These are phyloP conservation scores for Trachythela sp. DNA, from an alignment of 64 coral and sea anemone species.

Conservation along the genomic window DNA sequence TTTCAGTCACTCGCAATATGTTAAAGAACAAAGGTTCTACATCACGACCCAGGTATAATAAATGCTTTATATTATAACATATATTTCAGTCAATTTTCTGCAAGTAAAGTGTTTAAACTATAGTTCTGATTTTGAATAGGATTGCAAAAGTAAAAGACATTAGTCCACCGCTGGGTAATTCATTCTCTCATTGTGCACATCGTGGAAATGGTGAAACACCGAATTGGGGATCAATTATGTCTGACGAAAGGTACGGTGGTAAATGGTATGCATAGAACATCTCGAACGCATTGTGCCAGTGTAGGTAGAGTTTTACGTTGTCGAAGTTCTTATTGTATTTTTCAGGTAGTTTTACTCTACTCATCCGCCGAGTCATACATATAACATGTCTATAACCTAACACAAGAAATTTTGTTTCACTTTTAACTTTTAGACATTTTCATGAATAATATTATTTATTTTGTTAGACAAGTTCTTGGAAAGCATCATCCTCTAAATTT, in stretches of 20 bases:
- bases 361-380: too few relatives aligned
- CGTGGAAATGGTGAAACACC: neutral
- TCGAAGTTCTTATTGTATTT: too few relatives aligned
- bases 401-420: neutral
- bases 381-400: neutral
- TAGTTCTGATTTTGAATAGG: neutral
- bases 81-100: neutral
- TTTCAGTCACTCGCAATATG: neutral
- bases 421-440: too few relatives aligned
- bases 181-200: neutral
- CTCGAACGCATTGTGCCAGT: too few relatives aligned
- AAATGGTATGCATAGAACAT: neutral
- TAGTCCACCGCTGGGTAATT: neutral
- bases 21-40: neutral
- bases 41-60: neutral
- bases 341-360: too few relatives aligned
- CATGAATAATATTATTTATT: neutral
- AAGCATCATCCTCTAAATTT: neutral
- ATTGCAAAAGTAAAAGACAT: conserved; percentile 11
- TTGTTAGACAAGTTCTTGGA: neutral
- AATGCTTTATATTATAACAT: too few relatives aligned
- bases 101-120: neutral
- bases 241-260: neutral
- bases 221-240: neutral
- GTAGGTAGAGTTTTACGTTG: too few relatives aligned